phyloP scores from a whole-genome alignment of 2,113 vertebrate species.

The Cygnus atratus region DNA sequence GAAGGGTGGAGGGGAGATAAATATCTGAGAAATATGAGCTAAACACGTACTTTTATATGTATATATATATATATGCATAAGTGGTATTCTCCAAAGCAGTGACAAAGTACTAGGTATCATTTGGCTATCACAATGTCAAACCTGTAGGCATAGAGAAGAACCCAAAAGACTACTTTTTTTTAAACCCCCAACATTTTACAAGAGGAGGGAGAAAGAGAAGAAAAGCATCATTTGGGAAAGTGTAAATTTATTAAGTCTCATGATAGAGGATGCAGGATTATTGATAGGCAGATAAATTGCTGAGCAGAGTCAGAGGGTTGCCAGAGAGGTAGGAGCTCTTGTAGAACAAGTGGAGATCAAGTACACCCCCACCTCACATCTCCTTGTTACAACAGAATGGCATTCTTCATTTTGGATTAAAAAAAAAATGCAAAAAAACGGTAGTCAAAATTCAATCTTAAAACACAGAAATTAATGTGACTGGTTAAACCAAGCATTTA shows the following conservation, averaged over 20 bases:
- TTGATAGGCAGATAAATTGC: not conserved
- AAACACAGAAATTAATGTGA: not conserved
- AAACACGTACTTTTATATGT: accelerated
- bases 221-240: not conserved
- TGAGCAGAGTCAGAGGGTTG: constrained; percentile 51
- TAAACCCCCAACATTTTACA: not conserved
- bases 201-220: not conserved
- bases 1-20: not conserved
- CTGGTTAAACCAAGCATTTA: not conserved
- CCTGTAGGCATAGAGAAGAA: not conserved
- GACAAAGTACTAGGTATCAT: not conserved
- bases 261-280: constrained; percentile 2
- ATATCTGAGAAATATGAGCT: not conserved
- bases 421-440: not conserved
- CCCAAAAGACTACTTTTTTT: not conserved
- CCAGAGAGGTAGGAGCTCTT: constrained; percentile 62
- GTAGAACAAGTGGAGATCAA: constrained; percentile 45
- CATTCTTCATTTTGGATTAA: constrained; percentile 6
- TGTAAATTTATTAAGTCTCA: not conserved
- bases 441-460: not conserved
- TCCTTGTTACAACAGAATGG: not conserved
- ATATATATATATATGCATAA: not conserved
- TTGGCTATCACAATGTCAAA: not conserved
- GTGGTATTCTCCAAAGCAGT: accelerated
- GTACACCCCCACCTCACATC: not conserved